Evolutionary conservation across 2,797 vertebrate species (phyloP).

Genomic region (Squalus acanthias): DNA sequence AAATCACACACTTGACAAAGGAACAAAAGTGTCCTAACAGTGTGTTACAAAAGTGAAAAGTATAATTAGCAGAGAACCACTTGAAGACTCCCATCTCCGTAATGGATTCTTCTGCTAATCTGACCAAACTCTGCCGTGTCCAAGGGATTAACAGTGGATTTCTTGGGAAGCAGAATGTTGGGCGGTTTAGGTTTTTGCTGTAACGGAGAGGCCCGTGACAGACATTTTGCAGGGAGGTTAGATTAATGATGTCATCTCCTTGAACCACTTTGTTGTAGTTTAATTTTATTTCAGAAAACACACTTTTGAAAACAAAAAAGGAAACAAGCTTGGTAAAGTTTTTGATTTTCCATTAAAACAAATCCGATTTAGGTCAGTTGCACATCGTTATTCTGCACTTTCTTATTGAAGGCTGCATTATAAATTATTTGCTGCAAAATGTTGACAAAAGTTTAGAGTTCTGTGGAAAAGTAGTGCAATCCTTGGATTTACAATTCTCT

Average conservation of each 20-base stretch:
- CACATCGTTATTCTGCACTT: not conserved
- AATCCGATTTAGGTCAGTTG: not conserved
- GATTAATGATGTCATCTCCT: not conserved
- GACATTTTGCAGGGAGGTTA: not conserved
- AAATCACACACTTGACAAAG: too few relatives aligned
- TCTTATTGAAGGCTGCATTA: not conserved
- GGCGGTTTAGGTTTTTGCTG: not conserved
- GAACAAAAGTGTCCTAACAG: too few relatives aligned
- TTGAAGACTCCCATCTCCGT: not conserved
- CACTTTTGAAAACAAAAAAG: not conserved
- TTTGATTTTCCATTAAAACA: not conserved
- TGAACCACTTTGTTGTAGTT: not conserved
- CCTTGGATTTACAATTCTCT: slow-evolving; percentile 2
- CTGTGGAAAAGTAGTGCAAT: not conserved
- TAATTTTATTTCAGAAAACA: not conserved
- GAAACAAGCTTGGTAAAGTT: not conserved
- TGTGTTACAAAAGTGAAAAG: not conserved
- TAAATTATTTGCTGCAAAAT: not conserved
- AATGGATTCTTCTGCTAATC: not conserved
- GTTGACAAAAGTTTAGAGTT: not conserved
- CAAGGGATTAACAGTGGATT: not conserved
- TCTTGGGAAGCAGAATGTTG: not conserved
- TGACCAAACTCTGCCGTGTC: not conserved
- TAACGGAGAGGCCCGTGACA: not conserved
- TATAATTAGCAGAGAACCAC: not conserved